A percentile compares a stretch with the other conserved stretches of the same genome.
Evolutionary conservation across 2,888 invertebrate species (phyloP).

Genomic region (Theodoxus fluviatilis): DNA sequence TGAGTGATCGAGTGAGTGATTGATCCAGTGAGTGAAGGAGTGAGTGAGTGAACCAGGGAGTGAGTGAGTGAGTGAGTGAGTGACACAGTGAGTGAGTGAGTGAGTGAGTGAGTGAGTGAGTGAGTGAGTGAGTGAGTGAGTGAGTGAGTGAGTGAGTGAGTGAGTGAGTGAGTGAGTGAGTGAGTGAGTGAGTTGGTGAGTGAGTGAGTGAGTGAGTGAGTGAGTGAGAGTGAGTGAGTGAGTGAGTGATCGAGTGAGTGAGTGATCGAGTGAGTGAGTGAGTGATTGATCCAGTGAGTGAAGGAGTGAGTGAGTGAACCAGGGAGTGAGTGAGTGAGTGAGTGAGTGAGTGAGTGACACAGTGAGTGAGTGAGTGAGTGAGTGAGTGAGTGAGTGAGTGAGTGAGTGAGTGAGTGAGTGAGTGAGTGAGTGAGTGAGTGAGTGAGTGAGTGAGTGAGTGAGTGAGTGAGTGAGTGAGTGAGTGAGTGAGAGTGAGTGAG

Average conservation of each 20-base stretch:
- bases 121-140: neutral
- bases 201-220: too few relatives aligned
- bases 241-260: neutral
- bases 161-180: neutral
- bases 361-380: too few relatives aligned
- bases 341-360: neutral
- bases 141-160: neutral
- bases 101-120: constrained; percentile 8
- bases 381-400: too few relatives aligned
- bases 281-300: neutral
- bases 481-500: neutral
- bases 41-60: too few relatives aligned
- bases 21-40: too few relatives aligned
- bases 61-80: neutral
- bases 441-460: constrained; percentile 18
- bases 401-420: neutral
- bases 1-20: neutral
- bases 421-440: neutral
- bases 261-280: constrained; percentile 14
- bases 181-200: too few relatives aligned
- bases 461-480: neutral
- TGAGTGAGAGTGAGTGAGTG: too few relatives aligned
- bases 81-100: constrained; percentile 8
- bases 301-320: neutral
- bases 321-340: neutral